Evolutionary conservation across 2,797 vertebrate species (phyloP), one percentile per base, ranked within the genome.

Genomic region (Ceyx erithaca): DNA sequence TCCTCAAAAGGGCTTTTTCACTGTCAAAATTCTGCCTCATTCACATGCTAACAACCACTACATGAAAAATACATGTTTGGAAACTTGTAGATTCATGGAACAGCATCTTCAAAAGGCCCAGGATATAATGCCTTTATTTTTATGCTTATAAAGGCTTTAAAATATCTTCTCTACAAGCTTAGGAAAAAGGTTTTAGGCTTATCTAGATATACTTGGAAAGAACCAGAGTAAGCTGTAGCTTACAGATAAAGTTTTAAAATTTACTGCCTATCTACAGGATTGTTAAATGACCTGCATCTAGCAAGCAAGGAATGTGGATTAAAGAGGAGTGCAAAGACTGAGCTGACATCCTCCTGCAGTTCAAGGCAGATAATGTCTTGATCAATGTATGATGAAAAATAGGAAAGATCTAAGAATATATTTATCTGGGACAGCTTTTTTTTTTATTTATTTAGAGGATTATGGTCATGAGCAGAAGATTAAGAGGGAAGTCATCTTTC

Each of bases 401-500:
- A 89, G 69, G 62, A 84, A 89, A 91, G 83, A 93, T 91, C 76
- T 91, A 96, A 79, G 87, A 95, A 83, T 78, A 49, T 54, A 83
- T 89, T 95, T 87, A 91, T 93, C 55, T 84, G 40, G 59, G 69
- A 40, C 59, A 90, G 73, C n/a, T 73, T 85, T 92, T 94, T 91
- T 94, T 92, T 35, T 94, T 91, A 93, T 91, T 90, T 35, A 88
- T 92, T 92, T 90, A 69, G 43, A 80, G 75, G 86, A 91, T 95
- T 93, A 86, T 6, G 17, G 71, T 86, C 82, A 88, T 49, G 71
- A 79, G 81, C 12, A 1, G 79, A 81, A 90, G 82, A 94, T 87
- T 79, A 96, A 95, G 58, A 81, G 14, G 61, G 61, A 95, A 92
- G 57, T 84, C 1, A 0, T 73, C 77, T 76, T 93, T 91, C 48